phyloP scores from a whole-genome alignment of 2,888 invertebrate species.

The Mellilla xanthometata region DNA sequence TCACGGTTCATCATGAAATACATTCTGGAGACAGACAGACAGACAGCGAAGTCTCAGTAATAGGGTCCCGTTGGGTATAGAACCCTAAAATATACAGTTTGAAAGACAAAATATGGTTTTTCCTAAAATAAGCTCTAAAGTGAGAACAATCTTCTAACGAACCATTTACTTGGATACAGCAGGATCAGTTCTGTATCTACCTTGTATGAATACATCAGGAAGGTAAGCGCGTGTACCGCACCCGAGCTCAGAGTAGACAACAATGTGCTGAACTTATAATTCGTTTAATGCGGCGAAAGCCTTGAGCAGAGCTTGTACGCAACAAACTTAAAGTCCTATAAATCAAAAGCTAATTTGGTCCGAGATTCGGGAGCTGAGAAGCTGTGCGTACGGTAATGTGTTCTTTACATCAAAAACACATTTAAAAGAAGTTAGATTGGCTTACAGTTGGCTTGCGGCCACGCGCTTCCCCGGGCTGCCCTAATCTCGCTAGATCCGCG shows the following conservation, averaged over 20 bases:
- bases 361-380: constrained; percentile 61
- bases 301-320: constrained; percentile 28
- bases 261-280: constrained; percentile 23
- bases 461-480: constrained; percentile 68
- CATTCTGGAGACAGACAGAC: no score
- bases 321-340: constrained; percentile 60
- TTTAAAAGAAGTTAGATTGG: constrained; percentile 83
- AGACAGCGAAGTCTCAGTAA: no score
- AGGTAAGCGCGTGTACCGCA: no score
- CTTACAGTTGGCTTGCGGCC: constrained; percentile 77
- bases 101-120: no score
- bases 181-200: no score
- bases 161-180: no score
- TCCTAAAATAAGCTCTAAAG: no score
- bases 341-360: constrained; percentile 78
- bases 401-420: constrained; percentile 82
- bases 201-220: no score
- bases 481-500: constrained; percentile 75
- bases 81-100: no score
- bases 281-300: constrained; percentile 31
- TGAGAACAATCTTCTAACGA: no score
- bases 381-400: constrained; percentile 74
- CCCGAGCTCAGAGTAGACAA: constrained; percentile 3
- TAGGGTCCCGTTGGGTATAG: no score
- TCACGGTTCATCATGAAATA: no score